Evolutionary conservation across 2,113 vertebrate species (phyloP).

Genomic region (Tachycineta bicolor): DNA sequence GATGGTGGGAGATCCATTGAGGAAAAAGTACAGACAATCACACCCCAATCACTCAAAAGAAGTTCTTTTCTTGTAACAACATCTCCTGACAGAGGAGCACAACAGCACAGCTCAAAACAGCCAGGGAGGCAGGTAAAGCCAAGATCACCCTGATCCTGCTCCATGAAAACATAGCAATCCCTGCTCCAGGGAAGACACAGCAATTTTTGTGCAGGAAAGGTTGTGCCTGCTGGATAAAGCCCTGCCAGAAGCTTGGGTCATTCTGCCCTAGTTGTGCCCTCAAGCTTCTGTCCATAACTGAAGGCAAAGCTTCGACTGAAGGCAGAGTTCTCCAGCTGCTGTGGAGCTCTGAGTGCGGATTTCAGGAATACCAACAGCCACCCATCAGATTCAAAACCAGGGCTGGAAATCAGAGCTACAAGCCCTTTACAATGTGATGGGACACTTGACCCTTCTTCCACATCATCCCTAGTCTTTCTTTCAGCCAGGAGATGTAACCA

Average conservation of each 20-base stretch:
- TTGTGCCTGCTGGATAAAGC: background rate
- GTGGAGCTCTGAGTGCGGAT: fast-evolving
- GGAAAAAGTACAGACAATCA: background rate
- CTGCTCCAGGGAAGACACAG: background rate
- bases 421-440: background rate
- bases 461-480: background rate
- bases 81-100: background rate
- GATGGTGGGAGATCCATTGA: background rate
- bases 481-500: background rate
- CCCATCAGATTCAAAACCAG: background rate
- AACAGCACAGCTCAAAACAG: background rate
- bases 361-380: background rate
- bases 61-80: background rate
- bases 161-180: fast-evolving
- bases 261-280: fast-evolving
- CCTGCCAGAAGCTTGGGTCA: background rate
- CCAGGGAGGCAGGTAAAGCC: background rate
- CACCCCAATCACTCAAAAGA: background rate
- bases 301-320: background rate
- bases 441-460: background rate
- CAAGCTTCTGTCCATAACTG: background rate
- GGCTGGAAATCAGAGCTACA: background rate
- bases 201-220: background rate
- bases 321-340: background rate
- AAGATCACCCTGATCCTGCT: background rate